Evolutionary conservation across 2,797 vertebrate genomes (phyloP).

Genomic region (Squalus acanthias): DNA sequence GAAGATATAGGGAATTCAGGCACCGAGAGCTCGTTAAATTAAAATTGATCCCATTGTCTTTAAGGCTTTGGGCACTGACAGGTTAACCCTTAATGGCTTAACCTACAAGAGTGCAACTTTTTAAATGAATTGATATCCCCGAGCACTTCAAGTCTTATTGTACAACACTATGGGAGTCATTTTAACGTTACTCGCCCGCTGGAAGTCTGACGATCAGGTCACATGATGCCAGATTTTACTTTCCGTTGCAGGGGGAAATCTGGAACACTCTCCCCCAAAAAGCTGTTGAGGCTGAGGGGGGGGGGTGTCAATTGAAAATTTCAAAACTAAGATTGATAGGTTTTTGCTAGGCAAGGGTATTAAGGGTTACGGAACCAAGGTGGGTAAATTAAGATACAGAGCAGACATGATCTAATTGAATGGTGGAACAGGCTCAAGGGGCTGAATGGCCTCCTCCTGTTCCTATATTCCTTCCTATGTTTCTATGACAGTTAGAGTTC

Average conservation of each 20-base stretch:
- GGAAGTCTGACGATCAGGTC: background rate
- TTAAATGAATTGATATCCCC: no score
- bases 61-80: background rate
- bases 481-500: background rate
- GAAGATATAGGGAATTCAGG: background rate
- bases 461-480: background rate
- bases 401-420: no score
- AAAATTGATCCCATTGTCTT: background rate
- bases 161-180: background rate
- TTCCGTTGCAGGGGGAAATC: background rate
- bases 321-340: background rate
- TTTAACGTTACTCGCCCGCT: background rate
- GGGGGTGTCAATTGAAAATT: background rate
- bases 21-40: background rate
- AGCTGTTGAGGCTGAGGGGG: background rate
- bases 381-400: background rate
- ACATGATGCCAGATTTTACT: background rate
- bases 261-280: background rate
- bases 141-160: background rate
- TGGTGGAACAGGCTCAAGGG: background rate
- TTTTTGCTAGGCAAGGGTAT: background rate
- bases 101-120: no score
- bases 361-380: background rate
- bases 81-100: background rate
- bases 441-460: background rate